These are phyloP conservation scores for Phoenicopterus ruber DNA, from an alignment of 2,113 vertebrate species.

Conservation along the genomic window DNA sequence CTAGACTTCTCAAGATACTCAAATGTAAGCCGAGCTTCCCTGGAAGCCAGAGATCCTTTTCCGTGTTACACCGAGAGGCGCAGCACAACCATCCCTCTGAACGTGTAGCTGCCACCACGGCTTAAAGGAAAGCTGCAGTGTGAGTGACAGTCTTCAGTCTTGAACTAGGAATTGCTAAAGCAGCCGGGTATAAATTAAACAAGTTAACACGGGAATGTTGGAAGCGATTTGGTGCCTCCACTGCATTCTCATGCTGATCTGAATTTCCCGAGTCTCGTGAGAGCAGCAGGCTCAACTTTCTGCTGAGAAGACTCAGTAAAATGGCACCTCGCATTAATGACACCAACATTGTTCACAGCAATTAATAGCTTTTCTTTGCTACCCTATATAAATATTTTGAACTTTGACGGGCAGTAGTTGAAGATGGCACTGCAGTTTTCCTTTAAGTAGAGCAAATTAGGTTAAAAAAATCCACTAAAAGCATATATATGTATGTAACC, in stretches of 20 bases:
- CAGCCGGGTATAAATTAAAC: not conserved
- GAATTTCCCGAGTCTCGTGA: not conserved
- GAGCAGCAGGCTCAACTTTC: not conserved
- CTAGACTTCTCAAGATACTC: not conserved
- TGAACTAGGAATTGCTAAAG: not conserved
- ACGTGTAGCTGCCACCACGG: not conserved
- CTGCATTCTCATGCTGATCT: rapidly evolving
- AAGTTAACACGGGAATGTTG: not conserved
- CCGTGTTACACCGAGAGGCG: not conserved
- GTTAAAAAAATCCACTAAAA: constrained; percentile 42
- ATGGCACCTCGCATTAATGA: not conserved
- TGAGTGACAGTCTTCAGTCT: not conserved
- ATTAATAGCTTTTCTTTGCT: not conserved
- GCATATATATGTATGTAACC: constrained; percentile 46
- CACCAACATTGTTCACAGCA: constrained; percentile 26
- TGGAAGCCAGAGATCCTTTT: not conserved
- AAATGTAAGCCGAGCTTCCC: not conserved
- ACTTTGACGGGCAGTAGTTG: not conserved
- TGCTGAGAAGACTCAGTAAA: not conserved
- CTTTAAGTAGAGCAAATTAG: constrained; percentile 23
- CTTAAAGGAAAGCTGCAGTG: constrained; percentile 20
- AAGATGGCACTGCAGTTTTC: constrained; percentile 40
- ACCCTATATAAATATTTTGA: not conserved
- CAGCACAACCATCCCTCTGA: not conserved
- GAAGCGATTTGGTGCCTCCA: not conserved